These are phyloP conservation scores for Torymus texanus DNA, from an alignment of 2,888 invertebrate species.

Conservation along the genomic window DNA sequence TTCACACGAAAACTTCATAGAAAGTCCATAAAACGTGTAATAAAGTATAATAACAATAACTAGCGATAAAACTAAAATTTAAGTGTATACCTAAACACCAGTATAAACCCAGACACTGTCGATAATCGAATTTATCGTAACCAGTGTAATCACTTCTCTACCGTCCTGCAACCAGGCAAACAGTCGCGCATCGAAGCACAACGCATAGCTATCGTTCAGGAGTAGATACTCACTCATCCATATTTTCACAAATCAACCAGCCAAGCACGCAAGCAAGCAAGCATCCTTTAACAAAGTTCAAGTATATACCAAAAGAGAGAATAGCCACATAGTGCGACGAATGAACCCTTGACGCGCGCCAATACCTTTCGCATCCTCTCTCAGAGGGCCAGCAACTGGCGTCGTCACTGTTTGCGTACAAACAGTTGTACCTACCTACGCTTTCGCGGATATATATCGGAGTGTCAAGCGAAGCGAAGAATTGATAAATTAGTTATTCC, in stretches of 20 bases:
- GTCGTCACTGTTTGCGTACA: conserved; percentile 33
- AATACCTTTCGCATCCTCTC: no score
- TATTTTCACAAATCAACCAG: conserved; percentile 17
- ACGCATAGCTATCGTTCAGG: background rate
- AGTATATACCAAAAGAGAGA: background rate
- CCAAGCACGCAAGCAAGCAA: conserved; percentile 2
- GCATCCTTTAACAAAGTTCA: background rate
- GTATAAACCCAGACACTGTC: no score
- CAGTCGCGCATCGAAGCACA: background rate
- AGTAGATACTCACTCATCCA: conserved; percentile 34
- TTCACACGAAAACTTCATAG: no score
- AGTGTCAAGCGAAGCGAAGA: conserved; percentile 73
- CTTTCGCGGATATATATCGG: conserved; percentile 64
- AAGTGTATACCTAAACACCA: no score
- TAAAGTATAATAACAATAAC: no score
- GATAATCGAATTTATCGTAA: no score
- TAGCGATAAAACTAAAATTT: no score
- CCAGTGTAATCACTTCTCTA: no score
- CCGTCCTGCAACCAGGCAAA: background rate
- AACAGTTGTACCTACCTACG: conserved; percentile 18
- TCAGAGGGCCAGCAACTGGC: no score
- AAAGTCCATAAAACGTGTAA: no score
- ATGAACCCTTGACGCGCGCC: no score
- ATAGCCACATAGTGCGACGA: background rate
- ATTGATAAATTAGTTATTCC: conserved; percentile 76